A percentile compares a stretch with the other conserved stretches of the same genome.
These are phyloP conservation scores for Gadopsis marmoratus DNA, from an alignment of 2,797 vertebrate genomes.

Conservation along the genomic window DNA sequence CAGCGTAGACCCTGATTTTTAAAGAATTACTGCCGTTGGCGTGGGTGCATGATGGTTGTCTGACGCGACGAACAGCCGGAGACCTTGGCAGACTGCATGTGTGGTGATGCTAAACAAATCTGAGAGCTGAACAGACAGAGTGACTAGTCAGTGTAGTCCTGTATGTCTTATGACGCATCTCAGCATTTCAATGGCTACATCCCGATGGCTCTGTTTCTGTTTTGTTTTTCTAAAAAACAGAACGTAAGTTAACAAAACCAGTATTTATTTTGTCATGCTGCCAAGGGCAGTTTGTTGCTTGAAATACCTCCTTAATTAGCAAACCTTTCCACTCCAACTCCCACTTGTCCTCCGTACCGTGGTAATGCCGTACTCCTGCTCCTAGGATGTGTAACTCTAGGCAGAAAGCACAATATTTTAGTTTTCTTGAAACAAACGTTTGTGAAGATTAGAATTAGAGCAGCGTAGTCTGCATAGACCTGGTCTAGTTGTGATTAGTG, in stretches of 20 bases:
- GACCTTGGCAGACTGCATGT: conserved; percentile 60
- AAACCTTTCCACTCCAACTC: conserved; percentile 56
- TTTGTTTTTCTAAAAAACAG: conserved; percentile 25
- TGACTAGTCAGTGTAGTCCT: conserved; percentile 14
- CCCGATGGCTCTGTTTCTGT: conserved; percentile 54
- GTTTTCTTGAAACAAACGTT: conserved; percentile 62
- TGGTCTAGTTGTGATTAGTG: conserved; percentile 71
- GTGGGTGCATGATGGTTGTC: conserved; percentile 78
- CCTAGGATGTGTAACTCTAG: conserved; percentile 70
- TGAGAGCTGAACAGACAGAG: conserved; percentile 75
- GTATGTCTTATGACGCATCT: conserved; percentile 79
- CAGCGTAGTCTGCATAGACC: conserved; percentile 53
- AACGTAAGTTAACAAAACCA: conserved; percentile 64
- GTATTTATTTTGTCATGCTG: conserved; percentile 81
- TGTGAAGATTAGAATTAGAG: conserved; percentile 76
- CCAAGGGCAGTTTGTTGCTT: conserved; percentile 72
- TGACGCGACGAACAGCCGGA: conserved; percentile 69
- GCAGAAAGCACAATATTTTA: conserved; percentile 79
- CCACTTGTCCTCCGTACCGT: conserved; percentile 72
- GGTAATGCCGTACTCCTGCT: conserved; percentile 73
- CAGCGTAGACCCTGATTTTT: conserved; percentile 58
- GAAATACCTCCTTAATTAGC: conserved; percentile 74
- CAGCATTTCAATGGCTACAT: conserved; percentile 75
- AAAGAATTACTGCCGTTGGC: conserved; percentile 34
- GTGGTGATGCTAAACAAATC: conserved; percentile 42